Base-by-base conservation (phyloP, 2,113 vertebrate genomes). In the Hippocampus mohnikei region DNA sequence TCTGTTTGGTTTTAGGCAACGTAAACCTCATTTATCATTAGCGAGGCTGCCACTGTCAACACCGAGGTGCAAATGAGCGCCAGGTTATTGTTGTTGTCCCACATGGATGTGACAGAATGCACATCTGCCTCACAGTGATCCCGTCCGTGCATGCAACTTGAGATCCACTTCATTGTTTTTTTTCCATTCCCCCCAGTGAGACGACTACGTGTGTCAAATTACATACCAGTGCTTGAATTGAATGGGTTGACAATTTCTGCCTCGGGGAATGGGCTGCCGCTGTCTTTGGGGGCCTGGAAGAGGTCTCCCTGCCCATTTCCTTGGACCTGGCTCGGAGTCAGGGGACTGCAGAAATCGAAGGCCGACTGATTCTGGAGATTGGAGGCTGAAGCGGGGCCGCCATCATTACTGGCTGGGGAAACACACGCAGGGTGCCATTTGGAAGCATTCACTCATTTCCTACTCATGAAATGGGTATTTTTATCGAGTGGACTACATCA, bases 311-410 rank as follows among this genome's bases (percentile, higher is more conserved):
- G 88, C 48, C 50, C 81, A 69, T 71, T 87, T 29, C 37, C 46
- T 70, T 85, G 90, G 1, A 85, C 78, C 78, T 92, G 93, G 16
- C 81, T 82, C 40, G 93, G 91, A 70, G 94, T 93, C 71, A 92
- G 68, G 7, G 93, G 85, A 33, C 91, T 88, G 25, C 94, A 94
- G 87, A 94, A 94, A 23, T 94, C 93, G 52, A 94, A 94, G 0
- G 91, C 84, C 18, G 93, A 76, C 75, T 90, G 93, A 68, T 77
- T 83, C 76, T 93, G 91, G 67, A 94, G 89, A 15, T 84, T 87
- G 71, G 90, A 89, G 63, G 81, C 86, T 4, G 85, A 82, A 10
- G 76, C 55, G 0, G 77, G 80, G 21, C 83, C 80, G 1, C 84
- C 87, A 0, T 93, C 92, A n/a, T 66, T 80, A 50, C 91, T 85